These are phyloP conservation scores for Macropis europaea DNA, from an alignment of 2,888 invertebrate genomes.

Conservation along the genomic window DNA sequence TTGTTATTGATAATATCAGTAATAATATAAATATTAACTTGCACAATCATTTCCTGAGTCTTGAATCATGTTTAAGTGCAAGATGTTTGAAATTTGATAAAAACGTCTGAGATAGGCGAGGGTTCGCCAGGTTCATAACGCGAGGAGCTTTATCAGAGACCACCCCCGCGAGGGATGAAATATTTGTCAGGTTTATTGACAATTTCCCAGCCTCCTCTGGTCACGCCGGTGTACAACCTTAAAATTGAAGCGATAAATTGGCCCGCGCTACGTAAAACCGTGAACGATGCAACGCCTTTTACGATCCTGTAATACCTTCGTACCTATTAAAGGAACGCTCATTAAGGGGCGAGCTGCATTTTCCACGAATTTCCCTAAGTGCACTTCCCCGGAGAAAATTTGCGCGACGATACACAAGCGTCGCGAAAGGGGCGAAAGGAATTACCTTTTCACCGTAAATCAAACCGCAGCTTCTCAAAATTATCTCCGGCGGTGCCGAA, in stretches of 20 bases:
- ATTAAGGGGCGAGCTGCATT: constrained; percentile 26
- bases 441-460: constrained; percentile 20
- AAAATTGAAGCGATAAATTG: constrained; percentile 33
- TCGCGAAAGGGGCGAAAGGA: not conserved
- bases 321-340: constrained; percentile 39
- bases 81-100: constrained; percentile 2
- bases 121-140: constrained; percentile 1
- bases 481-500: too few species aligned
- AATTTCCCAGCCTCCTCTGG: constrained; percentile 15
- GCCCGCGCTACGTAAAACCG: not conserved
- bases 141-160: not conserved
- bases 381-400: constrained; percentile 28
- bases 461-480: not conserved
- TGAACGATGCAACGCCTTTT: constrained; percentile 15
- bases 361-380: constrained; percentile 37
- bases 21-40: too few species aligned
- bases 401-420: not conserved
- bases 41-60: too few species aligned
- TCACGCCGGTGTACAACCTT: not conserved
- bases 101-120: not conserved
- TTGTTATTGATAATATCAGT: too few species aligned
- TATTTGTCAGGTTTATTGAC: constrained; percentile 43
- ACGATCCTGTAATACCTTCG: constrained; percentile 36
- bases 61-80: not conserved
- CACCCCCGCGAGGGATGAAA: constrained; percentile 8